Evolutionary conservation across 1,140 invertebrate species (phyloP).

Genomic region (Brachionus rotundiformis): DNA sequence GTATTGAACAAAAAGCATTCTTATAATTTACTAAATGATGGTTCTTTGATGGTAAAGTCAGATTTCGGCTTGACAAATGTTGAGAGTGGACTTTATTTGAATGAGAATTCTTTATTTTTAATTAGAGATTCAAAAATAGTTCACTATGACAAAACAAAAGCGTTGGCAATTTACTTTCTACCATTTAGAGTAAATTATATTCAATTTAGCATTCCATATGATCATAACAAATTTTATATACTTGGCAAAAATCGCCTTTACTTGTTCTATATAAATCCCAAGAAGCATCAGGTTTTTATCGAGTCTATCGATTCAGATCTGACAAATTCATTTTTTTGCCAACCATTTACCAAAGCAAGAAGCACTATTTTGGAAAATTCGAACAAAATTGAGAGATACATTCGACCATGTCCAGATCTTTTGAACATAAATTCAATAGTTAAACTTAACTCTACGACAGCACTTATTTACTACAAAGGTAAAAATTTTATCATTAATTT

Average conservation of each 20-base stretch:
- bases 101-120: slow-evolving; percentile 15
- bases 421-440: slow-evolving; percentile 23
- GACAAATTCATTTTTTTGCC: slow-evolving; percentile 37
- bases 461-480: slow-evolving; percentile 14
- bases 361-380: not conserved
- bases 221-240: slow-evolving; percentile 33
- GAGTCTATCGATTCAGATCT: slow-evolving; percentile 39
- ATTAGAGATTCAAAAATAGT: slow-evolving; percentile 28
- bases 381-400: slow-evolving; percentile 4
- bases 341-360: slow-evolving; percentile 29
- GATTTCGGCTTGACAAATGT: slow-evolving; percentile 1
- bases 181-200: slow-evolving; percentile 20
- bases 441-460: slow-evolving; percentile 15
- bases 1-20: slow-evolving; percentile 12
- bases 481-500: not conserved
- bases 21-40: not conserved
- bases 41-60: not conserved
- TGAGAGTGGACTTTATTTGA: slow-evolving; percentile 6
- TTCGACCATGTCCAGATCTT: slow-evolving; percentile 8
- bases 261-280: slow-evolving; percentile 4
- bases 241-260: slow-evolving; percentile 30
- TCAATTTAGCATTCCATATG: slow-evolving; percentile 28
- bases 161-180: slow-evolving; percentile 33
- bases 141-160: slow-evolving; percentile 23
- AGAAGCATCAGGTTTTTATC: slow-evolving; percentile 42